These are phyloP conservation scores for Rhopalosiphum maidis DNA, from an alignment of 1,140 invertebrate genomes.

Conservation along the genomic window DNA sequence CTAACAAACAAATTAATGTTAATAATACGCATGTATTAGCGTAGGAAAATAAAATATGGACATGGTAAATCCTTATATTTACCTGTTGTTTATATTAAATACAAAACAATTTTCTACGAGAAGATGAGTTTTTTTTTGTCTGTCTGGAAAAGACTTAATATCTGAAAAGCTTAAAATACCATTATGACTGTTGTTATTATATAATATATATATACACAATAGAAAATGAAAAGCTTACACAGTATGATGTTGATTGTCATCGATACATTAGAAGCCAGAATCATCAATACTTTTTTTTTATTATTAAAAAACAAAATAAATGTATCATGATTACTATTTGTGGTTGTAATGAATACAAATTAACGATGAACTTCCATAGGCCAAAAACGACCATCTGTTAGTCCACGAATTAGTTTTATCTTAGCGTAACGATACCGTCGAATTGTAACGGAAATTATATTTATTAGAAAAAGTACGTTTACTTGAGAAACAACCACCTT, in stretches of 20 bases:
- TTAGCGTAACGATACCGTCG: neutral
- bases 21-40: neutral
- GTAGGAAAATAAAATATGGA: neutral
- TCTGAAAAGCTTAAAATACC: neutral
- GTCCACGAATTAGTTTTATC: neutral
- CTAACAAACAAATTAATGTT: neutral
- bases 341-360: neutral
- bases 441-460: slow-evolving; percentile 19
- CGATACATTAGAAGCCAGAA: neutral
- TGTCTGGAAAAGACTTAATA: neutral
- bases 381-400: no score
- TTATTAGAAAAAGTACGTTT: slow-evolving; percentile 15
- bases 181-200: neutral
- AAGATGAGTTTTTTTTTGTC: neutral
- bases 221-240: neutral
- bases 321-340: neutral
- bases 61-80: neutral
- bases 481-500: slow-evolving; percentile 23
- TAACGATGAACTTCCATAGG: neutral
- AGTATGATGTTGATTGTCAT: neutral
- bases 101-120: neutral
- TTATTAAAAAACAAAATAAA: neutral
- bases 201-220: neutral
- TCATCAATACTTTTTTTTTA: neutral
- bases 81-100: neutral